Percentiles rank a stretch among this genome's conserved stretches.
These are phyloP conservation scores for Bos indicus DNA, from an alignment of 2,113 vertebrate species.

Conservation along the genomic window DNA sequence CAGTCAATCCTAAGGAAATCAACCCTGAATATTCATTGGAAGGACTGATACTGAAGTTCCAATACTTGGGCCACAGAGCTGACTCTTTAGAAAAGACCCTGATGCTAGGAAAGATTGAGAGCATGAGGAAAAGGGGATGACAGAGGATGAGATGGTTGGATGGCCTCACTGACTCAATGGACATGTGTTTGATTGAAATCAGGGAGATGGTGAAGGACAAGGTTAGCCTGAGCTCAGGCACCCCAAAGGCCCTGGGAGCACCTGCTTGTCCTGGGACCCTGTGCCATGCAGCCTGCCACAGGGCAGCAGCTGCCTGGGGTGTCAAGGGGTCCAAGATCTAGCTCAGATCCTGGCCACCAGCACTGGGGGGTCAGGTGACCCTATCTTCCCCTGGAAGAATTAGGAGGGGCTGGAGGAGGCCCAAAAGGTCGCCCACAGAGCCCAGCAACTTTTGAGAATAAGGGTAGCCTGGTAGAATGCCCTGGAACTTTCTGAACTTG, in stretches of 20 bases:
- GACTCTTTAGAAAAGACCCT: neutral
- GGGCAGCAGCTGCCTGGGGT: neutral
- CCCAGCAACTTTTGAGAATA: neutral
- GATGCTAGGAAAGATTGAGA: neutral
- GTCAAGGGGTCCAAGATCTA: neutral
- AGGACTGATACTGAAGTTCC: neutral
- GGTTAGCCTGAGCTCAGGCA: neutral
- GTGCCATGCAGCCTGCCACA: neutral
- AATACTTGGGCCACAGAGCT: neutral
- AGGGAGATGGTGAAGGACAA: neutral
- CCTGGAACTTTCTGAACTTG: slow-evolving; percentile 46
- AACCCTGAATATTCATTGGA: neutral
- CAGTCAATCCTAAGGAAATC: neutral
- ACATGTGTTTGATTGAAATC: neutral
- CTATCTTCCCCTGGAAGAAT: neutral
- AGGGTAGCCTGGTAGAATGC: neutral
- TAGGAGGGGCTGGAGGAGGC: neutral
- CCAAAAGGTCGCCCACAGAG: neutral
- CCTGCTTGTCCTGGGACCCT: neutral
- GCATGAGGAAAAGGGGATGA: neutral
- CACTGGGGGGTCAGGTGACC: neutral
- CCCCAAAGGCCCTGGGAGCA: too few species aligned
- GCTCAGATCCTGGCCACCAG: too few species aligned
- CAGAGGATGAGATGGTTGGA: neutral
- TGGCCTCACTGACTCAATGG: neutral